These are phyloP conservation scores for Otolemur garnettii DNA, from an alignment of 2,113 vertebrate genomes.

Conservation along the genomic window DNA sequence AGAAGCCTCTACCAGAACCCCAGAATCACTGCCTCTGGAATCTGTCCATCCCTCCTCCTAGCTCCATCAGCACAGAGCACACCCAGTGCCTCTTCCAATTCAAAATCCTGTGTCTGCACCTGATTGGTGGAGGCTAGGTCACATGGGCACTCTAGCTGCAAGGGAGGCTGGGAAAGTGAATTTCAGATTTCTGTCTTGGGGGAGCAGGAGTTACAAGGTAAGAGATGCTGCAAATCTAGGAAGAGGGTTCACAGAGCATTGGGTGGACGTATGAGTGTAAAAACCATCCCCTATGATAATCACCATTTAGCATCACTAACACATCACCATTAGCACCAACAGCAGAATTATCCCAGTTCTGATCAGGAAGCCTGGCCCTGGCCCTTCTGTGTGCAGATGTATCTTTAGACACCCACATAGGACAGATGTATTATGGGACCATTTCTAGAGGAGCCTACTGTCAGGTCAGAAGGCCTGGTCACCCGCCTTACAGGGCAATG, in stretches of 20 bases:
- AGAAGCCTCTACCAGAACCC: background rate
- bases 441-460: background rate
- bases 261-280: background rate
- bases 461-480: background rate
- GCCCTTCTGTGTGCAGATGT: background rate
- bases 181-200: background rate
- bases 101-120: background rate
- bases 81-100: background rate
- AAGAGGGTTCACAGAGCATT: background rate
- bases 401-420: fast-evolving
- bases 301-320: background rate
- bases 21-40: background rate
- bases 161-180: background rate
- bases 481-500: background rate
- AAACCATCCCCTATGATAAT: background rate
- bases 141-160: background rate
- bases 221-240: background rate
- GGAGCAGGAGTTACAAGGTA: background rate
- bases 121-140: background rate
- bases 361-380: background rate
- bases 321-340: too few species aligned
- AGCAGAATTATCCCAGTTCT: background rate
- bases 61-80: background rate
- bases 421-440: background rate
- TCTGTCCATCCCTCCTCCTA: background rate